phyloP scores from a whole-genome alignment of 2,888 invertebrate species.

The Spicauda simplicius region DNA sequence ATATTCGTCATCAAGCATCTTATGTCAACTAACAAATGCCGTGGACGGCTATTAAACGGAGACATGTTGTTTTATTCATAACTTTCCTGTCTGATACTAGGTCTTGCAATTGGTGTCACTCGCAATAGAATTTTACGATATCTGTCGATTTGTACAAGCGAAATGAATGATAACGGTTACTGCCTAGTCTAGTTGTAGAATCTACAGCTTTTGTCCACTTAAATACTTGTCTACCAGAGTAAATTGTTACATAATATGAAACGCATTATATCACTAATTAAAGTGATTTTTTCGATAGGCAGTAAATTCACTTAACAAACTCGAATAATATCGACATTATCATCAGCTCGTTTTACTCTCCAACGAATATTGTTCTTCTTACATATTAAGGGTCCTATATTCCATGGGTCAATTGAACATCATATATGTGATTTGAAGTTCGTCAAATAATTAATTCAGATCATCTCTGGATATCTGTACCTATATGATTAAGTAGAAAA shows the following conservation, averaged over 20 bases:
- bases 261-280: too few species aligned
- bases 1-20: constrained; percentile 56
- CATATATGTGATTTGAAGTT: too few species aligned
- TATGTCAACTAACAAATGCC: constrained; percentile 35
- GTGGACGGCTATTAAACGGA: constrained; percentile 24
- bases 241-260: not conserved
- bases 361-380: too few species aligned
- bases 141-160: constrained; percentile 23
- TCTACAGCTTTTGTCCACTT: constrained; percentile 16
- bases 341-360: too few species aligned
- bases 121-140: constrained; percentile 32
- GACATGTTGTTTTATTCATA: constrained; percentile 36
- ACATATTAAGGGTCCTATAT: too few species aligned
- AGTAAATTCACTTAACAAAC: too few species aligned
- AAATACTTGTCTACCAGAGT: constrained; percentile 1
- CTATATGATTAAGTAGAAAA: too few species aligned
- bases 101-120: constrained; percentile 31
- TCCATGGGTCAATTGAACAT: too few species aligned
- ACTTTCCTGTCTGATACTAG: constrained; percentile 29
- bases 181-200: not conserved
- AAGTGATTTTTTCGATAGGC: too few species aligned
- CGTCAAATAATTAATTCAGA: too few species aligned
- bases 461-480: too few species aligned
- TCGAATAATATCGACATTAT: too few species aligned
- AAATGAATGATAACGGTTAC: constrained; percentile 28